Evolutionary conservation across 1,140 invertebrate species (phyloP), one percentile per base, ranked within the genome.

Genomic region (Drosophila murphyi): DNA sequence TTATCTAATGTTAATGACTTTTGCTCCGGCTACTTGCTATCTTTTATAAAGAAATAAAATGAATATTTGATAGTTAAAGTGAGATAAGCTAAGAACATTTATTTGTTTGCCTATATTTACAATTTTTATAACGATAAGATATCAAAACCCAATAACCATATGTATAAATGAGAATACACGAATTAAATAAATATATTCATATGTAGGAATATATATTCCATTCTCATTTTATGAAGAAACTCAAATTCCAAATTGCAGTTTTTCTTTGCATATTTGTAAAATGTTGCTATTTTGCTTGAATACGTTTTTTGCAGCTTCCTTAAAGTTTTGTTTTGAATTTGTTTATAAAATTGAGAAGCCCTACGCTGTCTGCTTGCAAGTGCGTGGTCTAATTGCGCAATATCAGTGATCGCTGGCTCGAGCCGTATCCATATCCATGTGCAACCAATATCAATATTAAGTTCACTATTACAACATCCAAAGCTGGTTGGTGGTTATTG

Each of bases 401-500:
- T 51, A n/a, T 43, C 45, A 45, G 37, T 51, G 54, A 59, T 68
- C 69, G 28, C n/a, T 39, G 12, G 2, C 3, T n/a, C 37, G 37
- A 3, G 28, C 5, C 35, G 50, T 64, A 79, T 68, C 59, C 69
- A 51, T 64, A 73, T 68, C 65, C 48, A 60, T 64, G 12, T 54
- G 59, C 67, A 71, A 60, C 10, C 51, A 76, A 76, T 79, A 75
- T 80, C 78, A 89, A 89, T 88, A 88, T 89, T 88, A 89, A 85
- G 82, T 87, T 87, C 82, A 87, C 65, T 80, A 70, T 89, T 89
- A 69, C 80, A 78, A 80, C 85, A 88, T 70, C 61, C 28, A 29
- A 31, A 35, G 55, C 57, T 52, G 34, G 60, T 5, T 55, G 32
- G 51, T 55, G 45, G 69, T 45, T 67, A 48, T 62, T 63, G 72